Conservation (phyloP, 2,888 invertebrate genomes). For the Eupithecia insigniata region DNA sequence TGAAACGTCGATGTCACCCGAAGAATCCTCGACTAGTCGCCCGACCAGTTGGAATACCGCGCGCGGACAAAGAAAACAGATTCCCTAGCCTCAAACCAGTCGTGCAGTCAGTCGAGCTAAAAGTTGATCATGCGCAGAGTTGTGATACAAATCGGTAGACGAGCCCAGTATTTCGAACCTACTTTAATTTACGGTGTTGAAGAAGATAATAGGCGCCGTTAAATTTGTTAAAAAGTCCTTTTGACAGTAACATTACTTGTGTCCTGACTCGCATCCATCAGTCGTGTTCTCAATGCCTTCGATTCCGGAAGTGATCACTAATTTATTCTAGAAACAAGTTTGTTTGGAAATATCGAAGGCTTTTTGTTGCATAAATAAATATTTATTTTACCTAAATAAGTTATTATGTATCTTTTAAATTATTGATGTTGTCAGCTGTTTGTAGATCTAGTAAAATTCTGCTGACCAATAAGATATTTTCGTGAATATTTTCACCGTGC, state of each 20-base stretch:
- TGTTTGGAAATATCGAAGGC: conserved; percentile 8
- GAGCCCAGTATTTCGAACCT: conserved; percentile 60
- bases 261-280: conserved; percentile 24
- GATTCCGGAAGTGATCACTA: conserved; percentile 9
- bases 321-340: conserved; percentile 16
- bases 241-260: conserved; percentile 46
- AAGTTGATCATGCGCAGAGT: conserved; percentile 30
- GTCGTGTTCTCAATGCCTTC: conserved; percentile 18
- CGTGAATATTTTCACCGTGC: too few relatives aligned
- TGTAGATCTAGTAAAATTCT: neutral
- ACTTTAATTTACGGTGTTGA: conserved; percentile 80
- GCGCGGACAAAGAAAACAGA: conserved; percentile 79
- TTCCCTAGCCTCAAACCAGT: conserved; percentile 51
- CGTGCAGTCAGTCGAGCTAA: conserved; percentile 50
- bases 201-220: conserved; percentile 77
- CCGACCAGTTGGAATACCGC: conserved; percentile 56
- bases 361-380: conserved; percentile 16
- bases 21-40: conserved; percentile 52
- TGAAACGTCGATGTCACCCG: conserved; percentile 52
- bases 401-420: neutral
- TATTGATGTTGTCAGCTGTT: neutral
- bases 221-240: conserved; percentile 73
- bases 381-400: neutral
- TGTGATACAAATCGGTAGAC: conserved; percentile 57
- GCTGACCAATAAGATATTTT: neutral